phyloP scores from a whole-genome alignment of 2,113 vertebrate genomes.

The Cyanocitta stelleri region DNA sequence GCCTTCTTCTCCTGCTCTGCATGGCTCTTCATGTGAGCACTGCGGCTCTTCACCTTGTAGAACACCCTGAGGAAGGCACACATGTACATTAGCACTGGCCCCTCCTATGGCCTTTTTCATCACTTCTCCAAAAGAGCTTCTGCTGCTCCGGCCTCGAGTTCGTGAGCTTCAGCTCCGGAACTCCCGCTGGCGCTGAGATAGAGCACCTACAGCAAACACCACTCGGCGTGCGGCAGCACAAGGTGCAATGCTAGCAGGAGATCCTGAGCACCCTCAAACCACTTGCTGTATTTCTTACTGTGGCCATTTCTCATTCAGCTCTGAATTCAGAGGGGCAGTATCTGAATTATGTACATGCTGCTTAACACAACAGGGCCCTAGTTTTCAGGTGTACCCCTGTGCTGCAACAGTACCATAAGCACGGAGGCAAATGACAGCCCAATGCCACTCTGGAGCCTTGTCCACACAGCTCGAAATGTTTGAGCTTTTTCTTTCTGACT shows the following conservation, averaged over 20 bases:
- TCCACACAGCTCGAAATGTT: background rate
- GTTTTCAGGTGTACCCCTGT: background rate
- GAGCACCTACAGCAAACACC: background rate
- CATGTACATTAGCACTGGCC: accelerated
- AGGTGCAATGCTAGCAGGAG: background rate
- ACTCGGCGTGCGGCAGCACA: accelerated
- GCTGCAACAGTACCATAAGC: background rate
- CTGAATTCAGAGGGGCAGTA: background rate
- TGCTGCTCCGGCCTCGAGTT: background rate
- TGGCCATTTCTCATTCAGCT: background rate
- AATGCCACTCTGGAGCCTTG: background rate
- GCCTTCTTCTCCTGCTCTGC: constrained; percentile 98
- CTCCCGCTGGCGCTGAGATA: accelerated
- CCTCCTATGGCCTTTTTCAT: background rate
- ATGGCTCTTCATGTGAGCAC: constrained; percentile 98
- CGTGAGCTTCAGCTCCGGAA: background rate
- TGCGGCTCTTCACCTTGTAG: constrained; percentile 97
- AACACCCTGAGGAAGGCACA: constrained; percentile 76
- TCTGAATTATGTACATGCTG: background rate
- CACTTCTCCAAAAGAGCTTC: background rate
- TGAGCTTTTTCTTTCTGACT: background rate
- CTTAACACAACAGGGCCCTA: background rate
- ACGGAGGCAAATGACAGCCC: accelerated
- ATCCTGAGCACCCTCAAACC: background rate
- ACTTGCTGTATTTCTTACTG: accelerated